Evolutionary conservation across 1,140 invertebrate species (phyloP).

Genomic region (Aleiodes sp.): DNA sequence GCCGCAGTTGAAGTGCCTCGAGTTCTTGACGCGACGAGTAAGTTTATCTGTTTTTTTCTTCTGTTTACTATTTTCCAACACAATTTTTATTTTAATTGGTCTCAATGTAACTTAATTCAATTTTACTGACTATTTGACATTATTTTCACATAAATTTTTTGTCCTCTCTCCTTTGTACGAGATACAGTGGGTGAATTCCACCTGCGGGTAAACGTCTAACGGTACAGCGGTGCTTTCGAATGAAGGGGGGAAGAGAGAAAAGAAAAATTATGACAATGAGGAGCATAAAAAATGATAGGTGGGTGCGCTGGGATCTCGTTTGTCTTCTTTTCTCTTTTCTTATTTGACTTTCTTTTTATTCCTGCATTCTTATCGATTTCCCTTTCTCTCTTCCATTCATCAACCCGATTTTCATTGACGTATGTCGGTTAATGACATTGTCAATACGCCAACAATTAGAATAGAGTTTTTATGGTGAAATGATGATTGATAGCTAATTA

Average conservation of each 20-base stretch:
- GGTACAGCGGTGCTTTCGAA: background rate
- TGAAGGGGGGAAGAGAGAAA: background rate
- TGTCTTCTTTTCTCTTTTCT: background rate
- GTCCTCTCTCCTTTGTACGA: background rate
- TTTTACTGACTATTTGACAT: background rate
- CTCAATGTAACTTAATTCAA: background rate
- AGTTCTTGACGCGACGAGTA: constrained; percentile 38
- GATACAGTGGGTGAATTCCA: background rate
- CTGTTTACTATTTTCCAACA: background rate
- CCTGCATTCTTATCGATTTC: background rate
- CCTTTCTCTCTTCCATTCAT: background rate
- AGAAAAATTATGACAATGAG: constrained; percentile 3
- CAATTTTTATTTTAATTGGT: background rate
- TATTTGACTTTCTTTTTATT: constrained; percentile 2
- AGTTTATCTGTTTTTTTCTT: constrained; percentile 16
- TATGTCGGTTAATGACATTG: background rate
- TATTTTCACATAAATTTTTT: too few species aligned
- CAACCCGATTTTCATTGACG: background rate
- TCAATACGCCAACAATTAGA: background rate
- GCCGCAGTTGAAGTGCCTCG: constrained; percentile 38
- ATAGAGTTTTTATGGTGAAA: background rate
- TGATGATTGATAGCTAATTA: background rate
- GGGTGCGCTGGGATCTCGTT: background rate
- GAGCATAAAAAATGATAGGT: constrained; percentile 1
- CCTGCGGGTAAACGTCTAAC: constrained; percentile 1